These are phyloP conservation scores for Sisor rabdophorus DNA, from an alignment of 2,113 vertebrate species.

Conservation along the genomic window DNA sequence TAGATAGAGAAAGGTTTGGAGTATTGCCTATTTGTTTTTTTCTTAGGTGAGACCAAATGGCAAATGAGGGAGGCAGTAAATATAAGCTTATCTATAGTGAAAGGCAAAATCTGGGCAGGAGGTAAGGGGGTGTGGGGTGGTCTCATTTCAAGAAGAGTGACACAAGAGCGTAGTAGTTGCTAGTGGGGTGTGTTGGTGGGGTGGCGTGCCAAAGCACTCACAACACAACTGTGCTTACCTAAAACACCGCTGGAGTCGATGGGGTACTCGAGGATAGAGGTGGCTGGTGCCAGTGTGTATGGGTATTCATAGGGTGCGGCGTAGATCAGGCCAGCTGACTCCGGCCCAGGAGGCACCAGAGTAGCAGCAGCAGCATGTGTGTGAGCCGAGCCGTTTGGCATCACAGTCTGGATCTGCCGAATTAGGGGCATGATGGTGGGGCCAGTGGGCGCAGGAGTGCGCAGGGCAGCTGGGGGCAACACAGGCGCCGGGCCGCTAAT, in stretches of 20 bases:
- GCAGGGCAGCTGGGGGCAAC: slow-evolving; percentile 79
- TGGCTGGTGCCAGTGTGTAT: slow-evolving; percentile 85
- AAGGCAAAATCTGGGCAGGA: neutral
- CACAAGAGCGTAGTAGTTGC: slow-evolving; percentile 49
- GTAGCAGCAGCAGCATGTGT: slow-evolving; percentile 77
- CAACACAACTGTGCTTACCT: slow-evolving; percentile 79
- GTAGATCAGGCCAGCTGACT: slow-evolving; percentile 86
- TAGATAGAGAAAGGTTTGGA: slow-evolving; percentile 22
- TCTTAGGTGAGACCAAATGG: slow-evolving; percentile 1
- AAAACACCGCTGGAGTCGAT: slow-evolving; percentile 88
- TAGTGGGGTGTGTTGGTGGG: slow-evolving; percentile 43
- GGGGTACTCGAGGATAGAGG: slow-evolving; percentile 91
- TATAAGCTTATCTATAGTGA: neutral
- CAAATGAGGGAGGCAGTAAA: slow-evolving; percentile 12
- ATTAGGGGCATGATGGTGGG: slow-evolving; percentile 94
- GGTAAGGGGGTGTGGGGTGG: neutral
- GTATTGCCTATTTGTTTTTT: slow-evolving; percentile 24
- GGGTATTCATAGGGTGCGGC: slow-evolving; percentile 89
- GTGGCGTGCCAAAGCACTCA: slow-evolving; percentile 51
- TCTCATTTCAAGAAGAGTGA: slow-evolving; percentile 51
- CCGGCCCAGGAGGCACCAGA: slow-evolving; percentile 80
- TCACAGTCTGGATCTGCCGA: slow-evolving; percentile 92
- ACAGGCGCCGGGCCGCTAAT: slow-evolving; percentile 84
- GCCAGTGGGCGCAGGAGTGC: slow-evolving; percentile 82
- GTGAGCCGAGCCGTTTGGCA: slow-evolving; percentile 89